These are phyloP conservation scores for Myiotriccus ornatus DNA, from an alignment of 2,797 vertebrate genomes.

Conservation along the genomic window DNA sequence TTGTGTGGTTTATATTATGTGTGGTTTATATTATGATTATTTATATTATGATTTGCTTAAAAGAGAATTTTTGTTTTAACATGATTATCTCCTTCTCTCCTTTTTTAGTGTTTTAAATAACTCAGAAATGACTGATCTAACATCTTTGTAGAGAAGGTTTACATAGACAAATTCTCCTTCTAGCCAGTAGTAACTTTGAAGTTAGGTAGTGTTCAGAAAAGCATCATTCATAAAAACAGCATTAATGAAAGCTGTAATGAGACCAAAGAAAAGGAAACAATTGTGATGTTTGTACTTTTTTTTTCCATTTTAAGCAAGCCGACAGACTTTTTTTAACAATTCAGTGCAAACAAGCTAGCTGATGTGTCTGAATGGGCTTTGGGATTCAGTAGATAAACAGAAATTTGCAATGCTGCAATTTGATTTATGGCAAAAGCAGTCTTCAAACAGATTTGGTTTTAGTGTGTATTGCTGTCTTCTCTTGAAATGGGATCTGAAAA, in stretches of 20 bases:
- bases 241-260: not conserved
- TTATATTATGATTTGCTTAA: not conserved
- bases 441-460: constrained; percentile 27
- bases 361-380: not conserved
- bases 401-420: not conserved
- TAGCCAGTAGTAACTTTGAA: not conserved
- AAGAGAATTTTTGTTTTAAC: not conserved
- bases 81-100: not conserved
- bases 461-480: not conserved
- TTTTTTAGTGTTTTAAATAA: not conserved
- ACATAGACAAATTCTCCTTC: not conserved
- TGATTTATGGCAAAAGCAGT: constrained; percentile 40
- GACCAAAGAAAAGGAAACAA: not conserved
- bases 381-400: not conserved
- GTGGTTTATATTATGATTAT: not conserved
- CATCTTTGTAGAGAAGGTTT: not conserved
- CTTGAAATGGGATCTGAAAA: not conserved
- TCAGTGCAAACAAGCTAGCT: not conserved
- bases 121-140: not conserved
- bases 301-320: not conserved
- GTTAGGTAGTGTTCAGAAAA: not conserved
- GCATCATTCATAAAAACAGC: not conserved
- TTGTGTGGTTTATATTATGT: not conserved
- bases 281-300: not conserved
- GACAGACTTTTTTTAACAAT: not conserved